phyloP scores from a whole-genome alignment of 2,113 vertebrate genomes.

The Corydoras maculifer region DNA sequence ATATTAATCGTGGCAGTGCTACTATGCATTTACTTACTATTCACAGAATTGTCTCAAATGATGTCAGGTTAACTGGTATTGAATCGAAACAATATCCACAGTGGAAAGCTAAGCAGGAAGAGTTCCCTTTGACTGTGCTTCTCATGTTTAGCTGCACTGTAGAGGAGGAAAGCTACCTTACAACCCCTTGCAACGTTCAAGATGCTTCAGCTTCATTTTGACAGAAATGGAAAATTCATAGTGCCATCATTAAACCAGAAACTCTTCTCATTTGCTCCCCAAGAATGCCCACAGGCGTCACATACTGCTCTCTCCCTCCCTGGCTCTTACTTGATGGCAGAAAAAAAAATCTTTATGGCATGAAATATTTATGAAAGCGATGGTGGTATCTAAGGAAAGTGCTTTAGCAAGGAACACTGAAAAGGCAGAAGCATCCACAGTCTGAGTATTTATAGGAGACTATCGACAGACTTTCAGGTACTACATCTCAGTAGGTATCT shows the following conservation, averaged over 20 bases:
- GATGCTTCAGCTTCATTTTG: slow-evolving; percentile 27
- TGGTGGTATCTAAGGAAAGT: slow-evolving; percentile 53
- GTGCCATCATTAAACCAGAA: slow-evolving; percentile 53
- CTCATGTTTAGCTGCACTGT: no score
- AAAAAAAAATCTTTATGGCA: slow-evolving; percentile 57
- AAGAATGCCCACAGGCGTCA: slow-evolving; percentile 50
- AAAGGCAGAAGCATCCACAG: slow-evolving; percentile 28
- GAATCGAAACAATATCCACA: no score
- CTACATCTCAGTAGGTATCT: slow-evolving; percentile 40
- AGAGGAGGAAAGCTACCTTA: background rate
- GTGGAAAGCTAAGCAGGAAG: no score
- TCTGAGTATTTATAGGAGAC: slow-evolving; percentile 43
- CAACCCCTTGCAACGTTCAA: slow-evolving; percentile 31
- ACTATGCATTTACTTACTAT: no score
- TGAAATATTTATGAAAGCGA: slow-evolving; percentile 68
- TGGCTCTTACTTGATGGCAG: slow-evolving; percentile 25
- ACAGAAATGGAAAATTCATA: slow-evolving; percentile 47
- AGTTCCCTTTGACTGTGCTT: no score
- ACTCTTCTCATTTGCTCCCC: slow-evolving; percentile 45
- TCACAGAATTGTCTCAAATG: no score
- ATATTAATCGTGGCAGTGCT: no score
- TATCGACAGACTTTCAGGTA: slow-evolving; percentile 50
- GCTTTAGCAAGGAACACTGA: slow-evolving; percentile 35
- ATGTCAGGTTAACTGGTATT: no score
- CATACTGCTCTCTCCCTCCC: slow-evolving; percentile 24